Evolutionary conservation across 2,113 vertebrate species (phyloP).

Genomic region (Pachyramphus minor): DNA sequence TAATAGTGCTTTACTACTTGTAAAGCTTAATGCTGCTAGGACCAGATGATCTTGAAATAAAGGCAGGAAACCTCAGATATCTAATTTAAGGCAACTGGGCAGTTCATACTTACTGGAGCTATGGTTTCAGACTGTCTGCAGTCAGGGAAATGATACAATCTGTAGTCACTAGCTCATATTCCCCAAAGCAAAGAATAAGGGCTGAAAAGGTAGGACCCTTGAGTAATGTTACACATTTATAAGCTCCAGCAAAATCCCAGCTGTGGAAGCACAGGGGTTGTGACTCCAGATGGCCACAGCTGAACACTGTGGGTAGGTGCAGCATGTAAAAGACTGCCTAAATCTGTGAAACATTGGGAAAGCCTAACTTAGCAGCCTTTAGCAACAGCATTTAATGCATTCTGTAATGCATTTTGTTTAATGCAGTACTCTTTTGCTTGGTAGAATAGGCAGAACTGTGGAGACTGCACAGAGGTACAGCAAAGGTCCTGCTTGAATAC

Average conservation of each 20-base stretch:
- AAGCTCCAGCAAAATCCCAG: not conserved
- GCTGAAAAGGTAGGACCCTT: not conserved
- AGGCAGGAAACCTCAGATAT: not conserved
- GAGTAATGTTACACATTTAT: accelerated
- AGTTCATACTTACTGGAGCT: not conserved
- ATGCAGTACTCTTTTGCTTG: no score
- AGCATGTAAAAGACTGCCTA: not conserved
- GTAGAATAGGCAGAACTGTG: not conserved
- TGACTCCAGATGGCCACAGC: not conserved
- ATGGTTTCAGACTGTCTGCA: not conserved
- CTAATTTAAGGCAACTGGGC: not conserved
- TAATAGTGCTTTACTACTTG: not conserved
- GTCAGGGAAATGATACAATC: not conserved
- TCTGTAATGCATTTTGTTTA: no score
- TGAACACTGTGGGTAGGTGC: not conserved
- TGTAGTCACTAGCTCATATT: not conserved
- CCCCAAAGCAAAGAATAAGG: not conserved
- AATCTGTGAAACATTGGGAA: not conserved
- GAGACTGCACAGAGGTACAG: not conserved
- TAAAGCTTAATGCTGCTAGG: not conserved
- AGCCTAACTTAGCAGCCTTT: not conserved
- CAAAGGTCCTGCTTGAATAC: not conserved
- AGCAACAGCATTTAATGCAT: not conserved
- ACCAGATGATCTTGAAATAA: not conserved
- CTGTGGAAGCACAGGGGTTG: not conserved